Evolutionary conservation across 2,797 vertebrate genomes (phyloP).

Genomic region (Heterohyrax brucei): DNA sequence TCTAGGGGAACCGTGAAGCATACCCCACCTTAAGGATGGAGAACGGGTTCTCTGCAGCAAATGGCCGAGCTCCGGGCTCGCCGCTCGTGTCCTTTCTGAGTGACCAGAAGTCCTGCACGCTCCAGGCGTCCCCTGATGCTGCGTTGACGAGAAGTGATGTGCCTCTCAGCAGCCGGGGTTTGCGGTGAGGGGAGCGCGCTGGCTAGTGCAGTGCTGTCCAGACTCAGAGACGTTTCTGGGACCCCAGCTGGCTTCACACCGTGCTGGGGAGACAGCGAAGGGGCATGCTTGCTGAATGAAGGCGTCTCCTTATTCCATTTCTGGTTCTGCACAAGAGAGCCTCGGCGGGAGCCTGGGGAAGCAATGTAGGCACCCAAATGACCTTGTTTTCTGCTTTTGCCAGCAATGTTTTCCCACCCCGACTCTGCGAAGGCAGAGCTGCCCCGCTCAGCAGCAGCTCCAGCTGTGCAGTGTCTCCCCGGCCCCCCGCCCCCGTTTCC

Average conservation of each 20-base stretch:
- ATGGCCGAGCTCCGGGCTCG: conserved; percentile 47
- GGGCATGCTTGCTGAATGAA: conserved; percentile 48
- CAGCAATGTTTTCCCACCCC: conserved; percentile 29
- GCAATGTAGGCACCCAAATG: conserved; percentile 10
- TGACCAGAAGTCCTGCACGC: conserved; percentile 38
- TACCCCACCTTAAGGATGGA: not conserved
- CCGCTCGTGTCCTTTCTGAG: conserved; percentile 15
- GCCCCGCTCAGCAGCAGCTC: too few relatives aligned
- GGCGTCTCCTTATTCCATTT: conserved; percentile 58
- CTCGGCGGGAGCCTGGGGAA: conserved; percentile 35
- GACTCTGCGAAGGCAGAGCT: conserved; percentile 2
- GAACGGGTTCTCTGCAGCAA: not conserved
- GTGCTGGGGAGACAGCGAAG: conserved; percentile 42
- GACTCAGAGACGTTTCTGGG: conserved; percentile 71
- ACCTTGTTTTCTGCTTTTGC: conserved; percentile 55
- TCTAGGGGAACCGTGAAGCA: conserved; percentile 54
- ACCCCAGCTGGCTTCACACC: conserved; percentile 63
- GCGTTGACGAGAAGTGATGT: not conserved
- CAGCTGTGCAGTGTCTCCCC: too few relatives aligned
- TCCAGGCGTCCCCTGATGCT: not conserved
- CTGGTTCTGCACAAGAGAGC: conserved; percentile 56
- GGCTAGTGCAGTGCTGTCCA: conserved; percentile 65
- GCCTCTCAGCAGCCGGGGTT: conserved; percentile 67
- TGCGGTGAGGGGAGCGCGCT: conserved; percentile 11
- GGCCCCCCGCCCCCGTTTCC: not conserved